Conservation (phyloP, 1,140 invertebrate species). For the Manduca sexta region DNA sequence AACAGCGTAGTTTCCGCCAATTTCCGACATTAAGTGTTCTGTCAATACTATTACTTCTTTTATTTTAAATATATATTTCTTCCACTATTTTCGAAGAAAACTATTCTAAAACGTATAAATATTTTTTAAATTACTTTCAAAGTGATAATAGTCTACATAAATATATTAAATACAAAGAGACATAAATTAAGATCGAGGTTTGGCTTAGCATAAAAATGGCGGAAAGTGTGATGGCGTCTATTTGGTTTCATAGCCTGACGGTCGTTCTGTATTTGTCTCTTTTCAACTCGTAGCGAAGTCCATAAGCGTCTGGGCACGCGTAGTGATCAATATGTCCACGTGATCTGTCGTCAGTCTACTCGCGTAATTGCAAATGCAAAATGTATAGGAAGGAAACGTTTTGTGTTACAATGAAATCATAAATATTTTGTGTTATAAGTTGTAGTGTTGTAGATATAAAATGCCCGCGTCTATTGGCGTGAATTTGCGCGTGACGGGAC, state of each 20-base stretch:
- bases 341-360: slow-evolving; percentile 64
- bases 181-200: no score
- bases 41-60: no score
- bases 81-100: no score
- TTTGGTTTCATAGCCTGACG: slow-evolving; percentile 26
- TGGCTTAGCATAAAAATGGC: slow-evolving; percentile 49
- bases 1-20: no score
- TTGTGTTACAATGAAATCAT: slow-evolving; percentile 60
- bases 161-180: no score
- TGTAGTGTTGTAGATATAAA: slow-evolving; percentile 55
- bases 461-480: slow-evolving; percentile 90
- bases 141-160: background rate
- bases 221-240: slow-evolving; percentile 65
- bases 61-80: no score
- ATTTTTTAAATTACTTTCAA: background rate
- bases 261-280: slow-evolving; percentile 35
- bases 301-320: slow-evolving; percentile 41
- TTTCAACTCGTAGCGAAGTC: slow-evolving; percentile 27
- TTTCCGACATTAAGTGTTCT: no score
- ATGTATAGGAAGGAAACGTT: slow-evolving; percentile 53
- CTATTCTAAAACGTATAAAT: no score
- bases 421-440: slow-evolving; percentile 56
- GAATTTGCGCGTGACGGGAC: slow-evolving; percentile 94
- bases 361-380: slow-evolving; percentile 69
- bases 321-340: slow-evolving; percentile 71